These are phyloP conservation scores for Eonycteris spelaea DNA, from an alignment of 2,113 vertebrate genomes.

Conservation along the genomic window DNA sequence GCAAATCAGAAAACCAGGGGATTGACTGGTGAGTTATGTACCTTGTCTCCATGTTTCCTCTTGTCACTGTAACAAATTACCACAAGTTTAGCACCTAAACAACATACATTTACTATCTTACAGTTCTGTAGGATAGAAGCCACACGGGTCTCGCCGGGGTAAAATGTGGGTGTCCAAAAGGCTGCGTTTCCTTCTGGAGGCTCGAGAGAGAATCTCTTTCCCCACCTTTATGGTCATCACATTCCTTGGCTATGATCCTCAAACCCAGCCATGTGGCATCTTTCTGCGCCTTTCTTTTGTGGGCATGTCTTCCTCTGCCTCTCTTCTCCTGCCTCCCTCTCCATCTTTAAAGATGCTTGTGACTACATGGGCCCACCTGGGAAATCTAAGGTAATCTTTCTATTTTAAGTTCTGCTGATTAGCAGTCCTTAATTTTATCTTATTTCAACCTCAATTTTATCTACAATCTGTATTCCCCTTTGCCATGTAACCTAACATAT, in stretches of 20 bases:
- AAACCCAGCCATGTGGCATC: not conserved
- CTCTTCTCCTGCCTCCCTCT: not conserved
- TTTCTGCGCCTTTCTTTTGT: not conserved
- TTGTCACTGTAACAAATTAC: not conserved
- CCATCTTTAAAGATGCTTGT: not conserved
- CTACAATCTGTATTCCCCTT: not conserved
- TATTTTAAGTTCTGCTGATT: not conserved
- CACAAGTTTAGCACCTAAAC: accelerated
- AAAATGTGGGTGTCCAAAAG: accelerated
- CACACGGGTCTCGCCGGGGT: not conserved
- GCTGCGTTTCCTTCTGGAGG: not conserved
- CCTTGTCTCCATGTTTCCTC: not conserved
- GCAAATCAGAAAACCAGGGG: no score
- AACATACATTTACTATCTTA: accelerated
- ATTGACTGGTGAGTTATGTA: not conserved
- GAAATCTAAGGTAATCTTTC: not conserved
- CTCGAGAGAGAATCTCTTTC: no score
- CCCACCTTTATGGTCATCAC: accelerated
- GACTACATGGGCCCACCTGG: not conserved
- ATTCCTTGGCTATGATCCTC: not conserved
- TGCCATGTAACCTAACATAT: accelerated
- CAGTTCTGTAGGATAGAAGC: not conserved
- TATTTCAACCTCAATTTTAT: not conserved
- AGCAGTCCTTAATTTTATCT: not conserved
- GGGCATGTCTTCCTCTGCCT: accelerated